These are phyloP conservation scores for Ricordea florida DNA, from an alignment of 92 coral and sea anemone genomes.

Conservation along the genomic window DNA sequence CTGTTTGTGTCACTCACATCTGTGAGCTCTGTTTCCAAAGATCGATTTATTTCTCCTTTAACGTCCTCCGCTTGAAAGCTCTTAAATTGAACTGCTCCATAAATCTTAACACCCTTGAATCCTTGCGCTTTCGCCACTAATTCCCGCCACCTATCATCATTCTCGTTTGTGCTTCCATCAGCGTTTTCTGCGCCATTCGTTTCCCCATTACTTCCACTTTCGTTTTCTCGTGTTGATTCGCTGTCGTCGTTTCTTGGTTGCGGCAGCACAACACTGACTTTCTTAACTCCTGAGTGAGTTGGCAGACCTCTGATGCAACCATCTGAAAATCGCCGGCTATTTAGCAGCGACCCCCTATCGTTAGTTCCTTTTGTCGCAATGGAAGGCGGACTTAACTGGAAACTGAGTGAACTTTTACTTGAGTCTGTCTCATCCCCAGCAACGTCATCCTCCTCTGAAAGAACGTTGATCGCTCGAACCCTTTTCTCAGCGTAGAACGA, in stretches of 20 bases:
- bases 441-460: conserved; percentile 7
- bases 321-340: conserved; percentile 49
- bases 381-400: neutral
- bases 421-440: neutral
- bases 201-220: neutral
- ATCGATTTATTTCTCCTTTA: neutral
- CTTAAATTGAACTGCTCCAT: neutral
- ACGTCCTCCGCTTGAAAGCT: conserved; percentile 4
- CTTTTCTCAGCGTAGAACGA: neutral
- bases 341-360: conserved; percentile 13
- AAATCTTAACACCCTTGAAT: neutral
- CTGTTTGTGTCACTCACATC: conserved; percentile 55
- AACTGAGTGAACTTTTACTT: neutral
- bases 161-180: conserved; percentile 25
- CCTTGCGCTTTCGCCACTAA: conserved; percentile 43
- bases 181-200: conserved; percentile 1
- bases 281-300: neutral
- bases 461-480: neutral
- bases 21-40: conserved; percentile 19
- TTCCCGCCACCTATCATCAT: conserved; percentile 29
- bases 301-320: conserved; percentile 24
- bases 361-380: neutral
- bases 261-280: conserved; percentile 31
- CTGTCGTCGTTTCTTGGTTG: conserved; percentile 11
- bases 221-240: neutral